Evolutionary conservation across 1,140 invertebrate species (phyloP).

Genomic region (Ceratina calcarata): DNA sequence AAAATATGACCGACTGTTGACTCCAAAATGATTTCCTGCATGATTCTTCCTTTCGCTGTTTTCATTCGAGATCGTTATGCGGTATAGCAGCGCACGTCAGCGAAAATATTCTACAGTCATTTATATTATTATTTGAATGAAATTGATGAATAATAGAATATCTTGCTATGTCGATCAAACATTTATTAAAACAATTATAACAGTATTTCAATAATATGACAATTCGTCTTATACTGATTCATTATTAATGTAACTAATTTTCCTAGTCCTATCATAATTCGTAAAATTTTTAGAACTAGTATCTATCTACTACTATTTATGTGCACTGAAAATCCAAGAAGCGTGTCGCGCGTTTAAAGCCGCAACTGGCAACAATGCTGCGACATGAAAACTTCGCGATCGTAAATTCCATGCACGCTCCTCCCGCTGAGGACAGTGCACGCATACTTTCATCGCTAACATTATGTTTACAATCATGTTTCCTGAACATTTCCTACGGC

Average conservation of each 20-base stretch:
- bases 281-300: too few relatives aligned
- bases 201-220: too few relatives aligned
- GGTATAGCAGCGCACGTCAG: too few relatives aligned
- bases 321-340: neutral
- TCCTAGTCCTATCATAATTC: too few relatives aligned
- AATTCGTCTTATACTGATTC: too few relatives aligned
- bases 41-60: neutral
- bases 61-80: neutral
- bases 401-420: conserved; percentile 16
- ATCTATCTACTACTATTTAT: conserved; percentile 7
- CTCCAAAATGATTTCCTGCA: neutral
- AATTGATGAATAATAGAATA: neutral
- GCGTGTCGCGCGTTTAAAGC: neutral
- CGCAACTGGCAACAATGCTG: conserved; percentile 2
- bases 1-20: neutral
- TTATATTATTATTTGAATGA: neutral
- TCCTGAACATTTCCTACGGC: neutral
- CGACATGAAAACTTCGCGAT: conserved; percentile 25
- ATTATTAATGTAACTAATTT: neutral
- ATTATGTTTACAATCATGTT: conserved; percentile 35
- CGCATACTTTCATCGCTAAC: conserved; percentile 11
- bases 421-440: neutral
- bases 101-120: too few relatives aligned
- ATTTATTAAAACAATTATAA: too few relatives aligned
- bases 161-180: too few relatives aligned